A percentile compares a stretch with the other conserved stretches of the same genome.
These are phyloP conservation scores for Echinops telfairi DNA, from an alignment of 2,113 vertebrate genomes.

Conservation along the genomic window DNA sequence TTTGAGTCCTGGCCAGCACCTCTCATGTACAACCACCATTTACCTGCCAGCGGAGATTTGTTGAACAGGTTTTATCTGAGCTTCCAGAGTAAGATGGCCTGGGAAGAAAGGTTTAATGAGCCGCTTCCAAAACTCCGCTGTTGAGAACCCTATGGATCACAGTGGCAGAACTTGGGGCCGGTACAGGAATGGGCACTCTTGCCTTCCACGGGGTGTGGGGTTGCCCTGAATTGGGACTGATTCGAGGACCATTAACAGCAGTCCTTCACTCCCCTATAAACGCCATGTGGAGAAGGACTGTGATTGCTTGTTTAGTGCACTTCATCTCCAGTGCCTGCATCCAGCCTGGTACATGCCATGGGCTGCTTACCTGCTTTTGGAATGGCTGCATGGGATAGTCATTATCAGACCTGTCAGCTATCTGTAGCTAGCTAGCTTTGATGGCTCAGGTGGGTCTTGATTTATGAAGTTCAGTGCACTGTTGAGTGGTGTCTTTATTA, in stretches of 20 bases:
- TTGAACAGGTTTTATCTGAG: background rate
- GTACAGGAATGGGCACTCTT: background rate
- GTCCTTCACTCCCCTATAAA: background rate
- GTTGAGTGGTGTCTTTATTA: background rate
- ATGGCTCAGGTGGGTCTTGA: background rate
- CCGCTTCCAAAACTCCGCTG: background rate
- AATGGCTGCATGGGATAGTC: background rate
- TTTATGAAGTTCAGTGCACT: background rate
- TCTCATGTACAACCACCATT: background rate
- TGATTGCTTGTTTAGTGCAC: background rate
- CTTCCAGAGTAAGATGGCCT: background rate
- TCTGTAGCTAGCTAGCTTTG: background rate
- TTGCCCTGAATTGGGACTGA: background rate
- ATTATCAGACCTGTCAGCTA: background rate
- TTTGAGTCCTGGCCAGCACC: background rate
- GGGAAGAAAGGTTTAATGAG: background rate
- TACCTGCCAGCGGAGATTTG: background rate
- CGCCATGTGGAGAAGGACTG: background rate
- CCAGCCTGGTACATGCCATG: background rate
- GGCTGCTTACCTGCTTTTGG: background rate
- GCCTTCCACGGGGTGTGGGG: background rate
- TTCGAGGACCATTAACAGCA: background rate
- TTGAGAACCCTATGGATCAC: background rate
- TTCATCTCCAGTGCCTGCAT: too few relatives aligned
- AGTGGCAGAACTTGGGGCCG: background rate